Conservation (phyloP, 2,797 vertebrate species). For the Echiichthys vipera region DNA sequence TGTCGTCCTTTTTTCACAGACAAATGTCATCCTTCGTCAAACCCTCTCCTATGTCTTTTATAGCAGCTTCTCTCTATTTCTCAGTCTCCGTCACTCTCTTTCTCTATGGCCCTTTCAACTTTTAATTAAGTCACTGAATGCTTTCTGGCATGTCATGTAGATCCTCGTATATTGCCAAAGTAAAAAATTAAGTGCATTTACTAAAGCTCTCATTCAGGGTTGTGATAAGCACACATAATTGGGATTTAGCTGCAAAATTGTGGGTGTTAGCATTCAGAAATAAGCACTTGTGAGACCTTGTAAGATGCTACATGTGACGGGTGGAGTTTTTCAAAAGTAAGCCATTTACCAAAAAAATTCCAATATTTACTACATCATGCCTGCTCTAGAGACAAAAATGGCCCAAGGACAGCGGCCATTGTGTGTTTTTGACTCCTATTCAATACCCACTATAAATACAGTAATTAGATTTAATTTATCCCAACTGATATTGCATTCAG, state of each 20-base stretch:
- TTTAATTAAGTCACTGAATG: conserved; percentile 68
- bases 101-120: conserved; percentile 45
- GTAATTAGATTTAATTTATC: conserved; percentile 48
- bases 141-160: conserved; percentile 46
- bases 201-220: conserved; percentile 54
- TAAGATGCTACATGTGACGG: conserved; percentile 28
- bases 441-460: conserved; percentile 31
- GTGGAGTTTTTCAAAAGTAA: conserved; percentile 23
- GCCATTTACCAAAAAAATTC: conserved; percentile 14
- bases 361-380: conserved; percentile 21
- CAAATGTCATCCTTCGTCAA: conserved; percentile 10
- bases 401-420: neutral
- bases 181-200: conserved; percentile 41
- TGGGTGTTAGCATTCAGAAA: conserved; percentile 45
- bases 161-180: conserved; percentile 42
- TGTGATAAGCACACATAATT: conserved; percentile 60
- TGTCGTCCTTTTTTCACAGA: neutral
- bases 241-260: conserved; percentile 58
- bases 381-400: conserved; percentile 31
- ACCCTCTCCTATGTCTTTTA: conserved; percentile 11
- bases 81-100: conserved; percentile 28
- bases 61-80: conserved; percentile 26
- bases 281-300: conserved; percentile 41
- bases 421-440: conserved; percentile 35
- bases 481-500: conserved; percentile 40